Evolutionary conservation across 2,113 vertebrate genomes (phyloP), one percentile per base, ranked within the genome.

Genomic region (Bagarius yarrelli): DNA sequence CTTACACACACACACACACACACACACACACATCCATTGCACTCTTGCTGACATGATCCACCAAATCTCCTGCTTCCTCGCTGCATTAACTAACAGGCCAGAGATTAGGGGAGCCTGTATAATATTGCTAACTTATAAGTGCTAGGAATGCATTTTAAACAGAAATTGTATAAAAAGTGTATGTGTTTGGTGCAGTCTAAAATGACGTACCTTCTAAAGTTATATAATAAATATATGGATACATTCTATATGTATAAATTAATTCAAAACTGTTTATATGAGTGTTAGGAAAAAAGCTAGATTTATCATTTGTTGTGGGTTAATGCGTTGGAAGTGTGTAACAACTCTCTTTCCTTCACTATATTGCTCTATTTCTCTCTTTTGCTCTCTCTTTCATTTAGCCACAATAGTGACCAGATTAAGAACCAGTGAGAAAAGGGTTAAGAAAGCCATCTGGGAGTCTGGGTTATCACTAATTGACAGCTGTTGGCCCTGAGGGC

Each of bases 401-500:
- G 71, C 97, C 95, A 96, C 91, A 94, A 97, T 95, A 90, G 93
- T 92, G 91, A 92, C 90, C 91, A 93, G 93, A 94, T 95, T 94
- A 94, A 94, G 90, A 91, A 89, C 91, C 86, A 73, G 80, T 34
- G 55, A 57, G 80, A 52, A 75, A 40, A 67, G 59, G 93, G 94
- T 95, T 94, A 94, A 94, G 90, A 91, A 90, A 91, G 85, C 76
- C 76, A 89, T 90, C 90, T 90, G 90, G 93, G 94, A 93, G 90
- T 4, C 70, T 84, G 92, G 95, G 95, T 95, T 96, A 94, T 96
- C 96, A 93, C 95, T 98, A 96, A 98, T 96, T 98, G 97, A 97
- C 96, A 98, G 96, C 96, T 96, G 95, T 94, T 95, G 94, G 94
- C 95, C 96, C 95, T 94, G 89, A 93, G 95, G 96, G 95, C 94